Conservation (phyloP, 2,113 vertebrate species). For the Rynchops niger region DNA sequence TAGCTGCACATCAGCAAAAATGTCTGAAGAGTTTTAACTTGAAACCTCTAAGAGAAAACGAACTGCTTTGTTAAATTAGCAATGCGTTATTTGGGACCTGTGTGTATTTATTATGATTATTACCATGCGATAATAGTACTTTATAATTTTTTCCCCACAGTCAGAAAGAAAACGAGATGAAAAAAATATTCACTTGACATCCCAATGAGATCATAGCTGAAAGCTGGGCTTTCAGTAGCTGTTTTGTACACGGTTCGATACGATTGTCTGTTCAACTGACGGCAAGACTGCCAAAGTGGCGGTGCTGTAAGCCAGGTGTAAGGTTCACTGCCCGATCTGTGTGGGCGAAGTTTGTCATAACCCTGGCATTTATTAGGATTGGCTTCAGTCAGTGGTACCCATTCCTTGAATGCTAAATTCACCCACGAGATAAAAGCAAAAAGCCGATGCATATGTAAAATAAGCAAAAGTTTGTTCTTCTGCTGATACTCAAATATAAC, state of each 20-base stretch:
- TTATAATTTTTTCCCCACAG: not conserved
- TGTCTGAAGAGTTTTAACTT: not conserved
- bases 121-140: not conserved
- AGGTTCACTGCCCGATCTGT: not conserved
- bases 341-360: not conserved
- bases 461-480: not conserved
- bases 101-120: not conserved
- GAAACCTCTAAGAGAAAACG: not conserved
- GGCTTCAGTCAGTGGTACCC: not conserved
- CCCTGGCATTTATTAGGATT: not conserved
- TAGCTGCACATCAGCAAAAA: not conserved
- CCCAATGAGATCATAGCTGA: not conserved
- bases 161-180: not conserved
- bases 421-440: not conserved
- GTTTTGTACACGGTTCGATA: not conserved
- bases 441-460: not conserved
- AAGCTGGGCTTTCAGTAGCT: not conserved
- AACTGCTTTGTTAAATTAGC: not conserved
- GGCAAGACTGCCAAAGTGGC: not conserved
- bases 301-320: not conserved
- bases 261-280: not conserved
- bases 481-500: not conserved
- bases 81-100: not conserved
- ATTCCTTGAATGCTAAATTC: not conserved
- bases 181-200: not conserved